A percentile compares a stretch with the other conserved stretches of the same genome.
Evolutionary conservation across 2,888 invertebrate genomes (phyloP).

Genomic region (Choristoneura rosaceana): DNA sequence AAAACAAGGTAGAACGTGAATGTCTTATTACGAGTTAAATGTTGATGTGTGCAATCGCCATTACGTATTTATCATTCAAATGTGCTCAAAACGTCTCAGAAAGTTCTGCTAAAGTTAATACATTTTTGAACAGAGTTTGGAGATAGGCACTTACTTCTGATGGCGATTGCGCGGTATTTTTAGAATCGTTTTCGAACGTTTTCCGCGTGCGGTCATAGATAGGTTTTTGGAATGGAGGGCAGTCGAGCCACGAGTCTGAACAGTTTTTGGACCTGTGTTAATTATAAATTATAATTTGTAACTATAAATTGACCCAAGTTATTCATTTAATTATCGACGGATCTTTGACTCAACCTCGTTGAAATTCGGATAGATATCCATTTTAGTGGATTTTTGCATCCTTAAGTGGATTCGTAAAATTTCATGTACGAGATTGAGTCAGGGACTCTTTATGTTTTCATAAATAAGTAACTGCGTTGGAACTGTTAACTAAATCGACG

Average conservation of each 20-base stretch:
- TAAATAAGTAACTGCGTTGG: too few species aligned
- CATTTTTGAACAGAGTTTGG: too few species aligned
- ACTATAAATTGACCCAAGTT: neutral
- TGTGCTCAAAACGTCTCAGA: too few species aligned
- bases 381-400: too few species aligned
- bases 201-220: neutral
- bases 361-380: too few species aligned
- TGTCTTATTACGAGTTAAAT: neutral
- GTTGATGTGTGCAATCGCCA: neutral
- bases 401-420: too few species aligned
- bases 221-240: conserved; percentile 15
- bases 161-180: neutral
- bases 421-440: too few species aligned
- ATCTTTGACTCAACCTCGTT: too few species aligned
- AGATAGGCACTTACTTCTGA: neutral
- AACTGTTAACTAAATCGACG: neutral
- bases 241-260: conserved; percentile 11
- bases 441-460: too few species aligned
- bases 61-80: neutral
- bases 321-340: too few species aligned
- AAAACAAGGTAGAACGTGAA: neutral
- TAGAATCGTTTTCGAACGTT: neutral
- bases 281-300: neutral
- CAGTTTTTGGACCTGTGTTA: neutral
- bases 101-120: neutral